phyloP scores from a whole-genome alignment of 1,140 invertebrate genomes.

The Atopsyche davidsoni region DNA sequence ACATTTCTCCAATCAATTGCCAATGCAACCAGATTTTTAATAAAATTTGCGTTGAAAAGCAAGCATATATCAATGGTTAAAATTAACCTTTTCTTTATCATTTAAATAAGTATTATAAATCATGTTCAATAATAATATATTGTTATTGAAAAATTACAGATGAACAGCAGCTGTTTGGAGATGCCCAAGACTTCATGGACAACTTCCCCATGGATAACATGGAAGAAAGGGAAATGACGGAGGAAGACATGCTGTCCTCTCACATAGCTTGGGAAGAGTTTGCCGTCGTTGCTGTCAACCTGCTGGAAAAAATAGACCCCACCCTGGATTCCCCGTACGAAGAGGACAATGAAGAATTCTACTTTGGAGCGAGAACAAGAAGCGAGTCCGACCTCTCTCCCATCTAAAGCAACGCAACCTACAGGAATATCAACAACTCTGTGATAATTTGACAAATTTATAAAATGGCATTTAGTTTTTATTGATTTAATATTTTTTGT shows the following conservation, averaged over 20 bases:
- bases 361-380: constrained; percentile 7
- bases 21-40: too few species aligned
- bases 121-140: neutral
- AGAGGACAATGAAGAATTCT: constrained; percentile 8
- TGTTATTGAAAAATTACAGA: constrained; percentile 16
- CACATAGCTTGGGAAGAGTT: constrained; percentile 28
- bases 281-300: constrained; percentile 25
- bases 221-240: neutral
- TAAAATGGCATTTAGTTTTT: too few species aligned
- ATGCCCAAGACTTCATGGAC: too few species aligned
- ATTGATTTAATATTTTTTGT: too few species aligned
- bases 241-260: constrained; percentile 7
- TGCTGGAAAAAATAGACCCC: constrained; percentile 27
- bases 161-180: constrained; percentile 28
- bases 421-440: too few species aligned
- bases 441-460: too few species aligned
- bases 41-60: too few species aligned
- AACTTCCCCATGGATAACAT: neutral
- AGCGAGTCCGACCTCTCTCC: constrained; percentile 8
- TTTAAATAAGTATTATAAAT: too few species aligned
- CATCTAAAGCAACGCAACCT: too few species aligned
- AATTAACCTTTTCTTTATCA: too few species aligned
- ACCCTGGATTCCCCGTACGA: constrained; percentile 19
- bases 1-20: too few species aligned
- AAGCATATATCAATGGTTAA: too few species aligned